Evolutionary conservation across 2,888 invertebrate genomes (phyloP), one percentile per base, ranked within the genome.

Genomic region (Pollenia angustigena): DNA sequence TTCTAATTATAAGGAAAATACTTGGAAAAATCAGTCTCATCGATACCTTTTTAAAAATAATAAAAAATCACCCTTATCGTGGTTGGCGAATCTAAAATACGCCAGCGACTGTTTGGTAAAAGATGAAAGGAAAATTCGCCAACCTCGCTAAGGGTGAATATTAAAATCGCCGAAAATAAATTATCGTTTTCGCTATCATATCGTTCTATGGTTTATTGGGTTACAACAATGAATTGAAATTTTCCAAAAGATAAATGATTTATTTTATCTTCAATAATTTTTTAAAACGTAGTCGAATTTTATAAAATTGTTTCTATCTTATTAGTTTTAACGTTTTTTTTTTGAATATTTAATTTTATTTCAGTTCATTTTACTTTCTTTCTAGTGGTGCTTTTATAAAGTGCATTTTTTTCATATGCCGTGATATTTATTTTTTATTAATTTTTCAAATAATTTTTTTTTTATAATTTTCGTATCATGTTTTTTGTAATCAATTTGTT

Each of bases 361-460:
- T 11, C 32, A 32, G 0, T 32, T 32, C 32, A 32, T 0, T 6
- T 32, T 32, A 6, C 32, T 42, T 62, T 40, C 56, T 64, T 8
- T 69, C 50, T 78, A 66, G 52, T 48, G 50, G 80, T 83, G 87
- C 87, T 84, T 84, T 87, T 84, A 87, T 84, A 87, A 87, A 87
- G 84, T 81, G 81, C 84, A 87, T 87, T 84, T 82, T 76, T 83
- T 64, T 50, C 62, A 60, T 62, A 68, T 75, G 52, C 72, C 71
- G 87, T 87, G 81, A 74, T 81, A 84, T 72, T 23, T 64, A 69
- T 68, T 56, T 68, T 54, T 50, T 74, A 14, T 79, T 66, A 23
- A 42, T 14, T 11, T 62, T 40, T 78, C 18, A 42, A 58, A 48
- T 16, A 14, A 16, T 16, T 14, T 7, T 50, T 52, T 40, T 62